Percentiles rank a stretch among this genome's conserved stretches.
These are phyloP conservation scores for Semnornis frantzii DNA, from an alignment of 2,113 vertebrate species.

Conservation along the genomic window DNA sequence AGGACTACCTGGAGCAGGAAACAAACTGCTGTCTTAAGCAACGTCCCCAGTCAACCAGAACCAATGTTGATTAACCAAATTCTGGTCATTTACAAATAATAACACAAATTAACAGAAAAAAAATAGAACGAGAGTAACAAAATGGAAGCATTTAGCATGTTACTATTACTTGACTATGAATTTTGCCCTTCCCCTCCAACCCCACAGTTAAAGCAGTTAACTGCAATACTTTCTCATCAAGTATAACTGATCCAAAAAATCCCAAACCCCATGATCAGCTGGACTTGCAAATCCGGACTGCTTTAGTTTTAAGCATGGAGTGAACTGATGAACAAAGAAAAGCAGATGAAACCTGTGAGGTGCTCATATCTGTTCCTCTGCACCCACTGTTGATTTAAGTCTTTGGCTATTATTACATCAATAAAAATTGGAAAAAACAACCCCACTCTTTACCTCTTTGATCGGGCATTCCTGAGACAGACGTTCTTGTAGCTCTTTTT, in stretches of 20 bases:
- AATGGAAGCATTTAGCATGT: neutral
- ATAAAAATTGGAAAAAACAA: neutral
- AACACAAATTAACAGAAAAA: neutral
- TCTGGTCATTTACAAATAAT: neutral
- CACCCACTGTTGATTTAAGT: neutral
- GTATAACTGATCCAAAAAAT: neutral
- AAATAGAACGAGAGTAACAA: neutral
- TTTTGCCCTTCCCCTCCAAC: neutral
- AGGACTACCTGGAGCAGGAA: constrained; percentile 81
- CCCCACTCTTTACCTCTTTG: constrained; percentile 80
- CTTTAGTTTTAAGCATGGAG: neutral
- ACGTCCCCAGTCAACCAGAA: neutral
- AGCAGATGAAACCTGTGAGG: neutral
- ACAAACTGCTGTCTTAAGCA: neutral
- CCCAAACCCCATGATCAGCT: neutral
- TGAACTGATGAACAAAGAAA: neutral
- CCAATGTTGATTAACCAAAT: neutral
- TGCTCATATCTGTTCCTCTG: neutral
- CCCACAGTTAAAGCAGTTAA: neutral
- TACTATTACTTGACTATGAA: neutral
- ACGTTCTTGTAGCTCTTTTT: constrained; percentile 90
- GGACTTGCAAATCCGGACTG: neutral
- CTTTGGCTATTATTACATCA: neutral
- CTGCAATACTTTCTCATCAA: neutral
- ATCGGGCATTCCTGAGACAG: constrained; percentile 90